A percentile compares a stretch with the other conserved stretches of the same genome.
These are phyloP conservation scores for Hyposmocoma kahamanoa DNA, from an alignment of 1,140 invertebrate genomes.

Conservation along the genomic window DNA sequence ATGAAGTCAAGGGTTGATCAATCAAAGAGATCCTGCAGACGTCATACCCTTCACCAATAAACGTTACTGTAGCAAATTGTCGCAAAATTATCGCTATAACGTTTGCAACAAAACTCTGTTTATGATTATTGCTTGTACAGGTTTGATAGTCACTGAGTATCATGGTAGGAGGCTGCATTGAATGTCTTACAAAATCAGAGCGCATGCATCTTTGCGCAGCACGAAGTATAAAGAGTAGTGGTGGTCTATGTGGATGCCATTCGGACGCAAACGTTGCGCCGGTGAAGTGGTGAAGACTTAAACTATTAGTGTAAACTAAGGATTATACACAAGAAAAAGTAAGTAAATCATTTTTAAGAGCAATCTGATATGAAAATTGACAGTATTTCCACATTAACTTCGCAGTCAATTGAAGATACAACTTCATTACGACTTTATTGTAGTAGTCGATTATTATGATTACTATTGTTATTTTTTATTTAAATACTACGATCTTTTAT, in stretches of 20 bases:
- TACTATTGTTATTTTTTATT: no score
- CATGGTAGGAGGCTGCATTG: slow-evolving; percentile 48
- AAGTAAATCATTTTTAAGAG: slow-evolving; percentile 47
- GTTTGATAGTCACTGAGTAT: slow-evolving; percentile 6
- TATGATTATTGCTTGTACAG: not conserved
- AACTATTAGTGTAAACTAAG: slow-evolving; percentile 45
- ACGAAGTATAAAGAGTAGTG: slow-evolving; percentile 65
- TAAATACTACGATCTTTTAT: no score
- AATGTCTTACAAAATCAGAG: slow-evolving; percentile 66
- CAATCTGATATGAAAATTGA: no score
- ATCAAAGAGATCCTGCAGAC: slow-evolving; percentile 37
- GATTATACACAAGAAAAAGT: slow-evolving; percentile 46
- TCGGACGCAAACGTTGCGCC: slow-evolving; percentile 59
- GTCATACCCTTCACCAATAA: slow-evolving; percentile 51
- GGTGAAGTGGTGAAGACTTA: slow-evolving; percentile 49
- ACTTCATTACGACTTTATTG: no score
- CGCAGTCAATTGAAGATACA: no score
- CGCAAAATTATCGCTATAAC: slow-evolving; percentile 8
- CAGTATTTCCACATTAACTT: no score
- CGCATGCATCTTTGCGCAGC: slow-evolving; percentile 61
- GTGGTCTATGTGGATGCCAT: slow-evolving; percentile 59
- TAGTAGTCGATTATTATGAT: no score
- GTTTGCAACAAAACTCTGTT: not conserved
- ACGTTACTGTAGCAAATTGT: not conserved
- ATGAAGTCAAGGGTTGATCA: slow-evolving; percentile 54